Conservation (phyloP, 2,113 vertebrate genomes). For the Ceuthmochares aereus region DNA sequence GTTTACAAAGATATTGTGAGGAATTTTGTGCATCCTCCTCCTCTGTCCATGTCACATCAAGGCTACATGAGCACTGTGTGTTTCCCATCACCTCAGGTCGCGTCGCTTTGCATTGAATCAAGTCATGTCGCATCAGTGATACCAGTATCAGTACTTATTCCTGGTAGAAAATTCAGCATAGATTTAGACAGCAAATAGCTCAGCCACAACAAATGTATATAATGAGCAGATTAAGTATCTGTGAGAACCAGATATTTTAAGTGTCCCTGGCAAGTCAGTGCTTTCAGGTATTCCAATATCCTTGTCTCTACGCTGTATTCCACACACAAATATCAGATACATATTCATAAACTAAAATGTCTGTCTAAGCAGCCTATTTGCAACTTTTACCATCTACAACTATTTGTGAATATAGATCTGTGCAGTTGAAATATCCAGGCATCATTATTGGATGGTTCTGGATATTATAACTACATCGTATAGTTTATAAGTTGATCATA, state of each 20-base stretch:
- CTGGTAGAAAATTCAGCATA: conserved; percentile 58
- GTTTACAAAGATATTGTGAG: conserved; percentile 3
- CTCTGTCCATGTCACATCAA: conserved; percentile 3
- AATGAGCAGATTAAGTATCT: conserved; percentile 66
- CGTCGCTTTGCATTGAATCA: conserved; percentile 54
- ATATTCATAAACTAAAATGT: neutral
- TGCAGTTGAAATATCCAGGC: neutral
- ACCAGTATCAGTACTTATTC: conserved; percentile 41
- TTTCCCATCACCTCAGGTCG: conserved; percentile 63
- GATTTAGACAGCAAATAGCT: conserved; percentile 71
- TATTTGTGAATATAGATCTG: neutral
- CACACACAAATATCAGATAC: neutral
- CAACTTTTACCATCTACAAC: neutral
- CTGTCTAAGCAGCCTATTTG: neutral
- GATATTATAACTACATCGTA: neutral
- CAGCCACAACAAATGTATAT: conserved; percentile 68
- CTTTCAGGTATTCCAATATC: neutral
- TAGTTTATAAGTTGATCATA: neutral
- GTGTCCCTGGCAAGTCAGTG: neutral
- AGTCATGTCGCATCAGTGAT: conserved; percentile 66
- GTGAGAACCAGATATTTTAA: conserved; percentile 64
- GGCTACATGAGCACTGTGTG: neutral
- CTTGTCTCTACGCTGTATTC: neutral
- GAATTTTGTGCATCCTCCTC: neutral
- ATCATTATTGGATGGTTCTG: neutral